These are phyloP conservation scores for Aphelocoma californica DNA, from an alignment of 2,797 vertebrate genomes.

Conservation along the genomic window DNA sequence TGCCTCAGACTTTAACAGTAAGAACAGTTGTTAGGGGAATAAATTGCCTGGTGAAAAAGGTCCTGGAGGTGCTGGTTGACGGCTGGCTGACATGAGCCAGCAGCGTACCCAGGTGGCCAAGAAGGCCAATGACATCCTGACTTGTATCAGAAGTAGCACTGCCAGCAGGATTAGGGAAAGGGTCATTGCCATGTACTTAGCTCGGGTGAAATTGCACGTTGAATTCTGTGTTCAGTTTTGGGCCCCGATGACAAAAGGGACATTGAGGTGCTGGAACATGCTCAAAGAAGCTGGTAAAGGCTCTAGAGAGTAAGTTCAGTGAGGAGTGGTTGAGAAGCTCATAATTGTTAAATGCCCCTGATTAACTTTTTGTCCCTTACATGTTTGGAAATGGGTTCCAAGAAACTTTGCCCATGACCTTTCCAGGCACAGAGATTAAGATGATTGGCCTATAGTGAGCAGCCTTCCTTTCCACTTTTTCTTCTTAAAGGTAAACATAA, in stretches of 20 bases:
- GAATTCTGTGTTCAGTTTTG: not conserved
- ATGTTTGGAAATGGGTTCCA: not conserved
- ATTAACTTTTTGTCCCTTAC: not conserved
- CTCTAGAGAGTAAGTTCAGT: not conserved
- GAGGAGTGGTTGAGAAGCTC: not conserved
- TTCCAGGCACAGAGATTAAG: not conserved
- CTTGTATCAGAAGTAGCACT: not conserved
- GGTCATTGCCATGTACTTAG: not conserved
- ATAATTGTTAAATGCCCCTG: not conserved
- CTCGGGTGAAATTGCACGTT: not conserved
- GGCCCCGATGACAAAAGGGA: not conserved
- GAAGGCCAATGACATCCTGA: not conserved
- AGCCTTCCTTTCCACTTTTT: not conserved
- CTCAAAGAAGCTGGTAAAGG: not conserved
- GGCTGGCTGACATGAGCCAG: accelerated
- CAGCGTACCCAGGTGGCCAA: not conserved
- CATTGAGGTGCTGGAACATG: not conserved
- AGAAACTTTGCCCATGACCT: not conserved
- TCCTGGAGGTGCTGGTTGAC: not conserved
- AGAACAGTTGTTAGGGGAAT: not conserved
- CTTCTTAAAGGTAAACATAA: not conserved
- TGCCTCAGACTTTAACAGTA: not conserved
- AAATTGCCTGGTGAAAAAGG: not conserved
- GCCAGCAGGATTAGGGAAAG: not conserved
- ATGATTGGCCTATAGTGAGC: not conserved